These are phyloP conservation scores for Nezara viridula DNA, from an alignment of 2,888 invertebrate genomes.

Conservation along the genomic window DNA sequence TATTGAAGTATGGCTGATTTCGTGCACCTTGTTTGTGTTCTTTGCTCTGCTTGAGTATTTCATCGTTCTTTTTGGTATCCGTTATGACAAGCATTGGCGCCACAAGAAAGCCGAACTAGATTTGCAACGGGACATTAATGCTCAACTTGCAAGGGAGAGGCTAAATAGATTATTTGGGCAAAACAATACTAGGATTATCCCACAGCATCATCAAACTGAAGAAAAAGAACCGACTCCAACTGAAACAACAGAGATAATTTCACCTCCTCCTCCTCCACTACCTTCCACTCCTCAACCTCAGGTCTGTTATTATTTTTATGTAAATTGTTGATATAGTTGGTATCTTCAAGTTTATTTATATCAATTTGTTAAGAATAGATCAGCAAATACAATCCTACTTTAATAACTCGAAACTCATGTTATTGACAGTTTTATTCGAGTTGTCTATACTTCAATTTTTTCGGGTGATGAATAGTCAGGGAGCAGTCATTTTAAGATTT, in stretches of 20 bases:
- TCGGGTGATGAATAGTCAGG: no score
- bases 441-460: no score
- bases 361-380: no score
- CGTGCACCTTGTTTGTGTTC: slow-evolving; percentile 77
- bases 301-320: neutral
- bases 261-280: slow-evolving; percentile 4
- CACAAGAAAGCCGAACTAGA: slow-evolving; percentile 67
- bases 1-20: slow-evolving; percentile 78
- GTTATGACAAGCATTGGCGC: slow-evolving; percentile 78
- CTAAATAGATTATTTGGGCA: slow-evolving; percentile 69
- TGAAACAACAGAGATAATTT: neutral
- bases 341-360: neutral
- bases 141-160: slow-evolving; percentile 67
- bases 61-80: slow-evolving; percentile 76
- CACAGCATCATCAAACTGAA: slow-evolving; percentile 64
- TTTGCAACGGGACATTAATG: slow-evolving; percentile 53
- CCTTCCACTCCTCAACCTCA: slow-evolving; percentile 6
- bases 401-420: no score
- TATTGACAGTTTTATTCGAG: no score
- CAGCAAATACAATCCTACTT: no score
- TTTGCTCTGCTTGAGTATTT: slow-evolving; percentile 77
- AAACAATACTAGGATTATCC: slow-evolving; percentile 66
- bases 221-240: slow-evolving; percentile 36
- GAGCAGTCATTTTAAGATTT: no score
- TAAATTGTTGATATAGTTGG: neutral